phyloP scores from a whole-genome alignment of 35 echinoderm and acorn worm species.

The Anneissia japonica region DNA sequence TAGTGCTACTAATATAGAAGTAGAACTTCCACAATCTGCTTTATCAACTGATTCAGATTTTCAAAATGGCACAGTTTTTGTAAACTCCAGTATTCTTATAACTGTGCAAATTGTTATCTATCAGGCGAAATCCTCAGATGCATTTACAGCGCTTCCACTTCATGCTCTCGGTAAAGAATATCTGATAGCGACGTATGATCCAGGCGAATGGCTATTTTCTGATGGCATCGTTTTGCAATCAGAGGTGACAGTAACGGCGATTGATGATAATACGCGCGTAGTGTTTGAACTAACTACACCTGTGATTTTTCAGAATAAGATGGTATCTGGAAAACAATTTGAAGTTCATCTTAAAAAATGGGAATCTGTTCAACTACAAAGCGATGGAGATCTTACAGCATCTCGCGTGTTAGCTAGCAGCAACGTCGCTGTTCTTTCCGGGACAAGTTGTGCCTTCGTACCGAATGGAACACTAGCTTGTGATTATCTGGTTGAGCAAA shows the following conservation, averaged over 20 bases:
- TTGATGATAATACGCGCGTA: background rate
- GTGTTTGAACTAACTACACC: background rate
- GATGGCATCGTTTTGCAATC: conserved; percentile 19
- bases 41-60: background rate
- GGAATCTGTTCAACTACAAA: conserved; percentile 37
- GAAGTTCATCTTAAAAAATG: background rate
- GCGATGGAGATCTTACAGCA: conserved; percentile 33
- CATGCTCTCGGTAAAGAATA: conserved; percentile 26
- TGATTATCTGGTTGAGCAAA: conserved; percentile 46
- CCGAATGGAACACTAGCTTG: conserved; percentile 8
- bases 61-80: background rate
- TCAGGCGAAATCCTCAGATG: background rate
- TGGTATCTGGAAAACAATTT: background rate
- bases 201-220: background rate
- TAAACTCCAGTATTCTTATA: background rate
- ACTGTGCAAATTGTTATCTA: background rate
- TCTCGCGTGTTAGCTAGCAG: conserved; percentile 13
- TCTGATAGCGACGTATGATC: conserved; percentile 1
- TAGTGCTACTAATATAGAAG: background rate
- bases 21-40: background rate
- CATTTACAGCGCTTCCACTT: conserved; percentile 27
- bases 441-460: conserved; percentile 31
- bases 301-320: background rate
- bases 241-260: conserved; percentile 30
- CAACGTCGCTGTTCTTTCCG: conserved; percentile 28